Evolutionary conservation across 2,113 vertebrate genomes (phyloP), one percentile per base, ranked within the genome.

Genomic region (Hippocampus comes): DNA sequence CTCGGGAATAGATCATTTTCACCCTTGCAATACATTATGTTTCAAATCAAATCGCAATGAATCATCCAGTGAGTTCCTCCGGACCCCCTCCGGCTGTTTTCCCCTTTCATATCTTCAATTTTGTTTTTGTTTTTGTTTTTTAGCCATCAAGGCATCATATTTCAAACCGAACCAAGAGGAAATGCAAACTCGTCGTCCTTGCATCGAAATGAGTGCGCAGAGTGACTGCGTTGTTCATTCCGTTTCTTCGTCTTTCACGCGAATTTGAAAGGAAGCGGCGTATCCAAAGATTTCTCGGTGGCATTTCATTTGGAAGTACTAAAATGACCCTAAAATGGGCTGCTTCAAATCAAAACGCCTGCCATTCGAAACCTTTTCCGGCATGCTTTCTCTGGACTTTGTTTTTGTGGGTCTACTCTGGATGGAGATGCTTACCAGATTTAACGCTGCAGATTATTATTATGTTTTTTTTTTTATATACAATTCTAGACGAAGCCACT

Each of bases 41-140:
- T 83, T 78, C 63, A 85, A 84, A 88, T 88, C 74, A 78, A 83
- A 83, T 88, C 68, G 81, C 42, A 82, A 73, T 70, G 73, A 83
- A 81, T 84, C 63, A 72, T 48, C 17, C 57, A 42, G 21, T 75
- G 77, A 65, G 46, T 46, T 48, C n/a, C 63, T n/a, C 20, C 10
- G 34, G 41, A 11, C n/a, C n/a, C 68, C 80, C 30, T 51, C 48
- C 46, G 68, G 67, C 73, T 79, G 56, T 77, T 80, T 73, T 76
- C 67, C 49, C 23, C 68, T 84, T 78, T 72, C 65, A 76, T 77
- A 76, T 63, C 27, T 74, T 42, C 43, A 9, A 11, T 72, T 73
- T 68, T 70, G 20, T 77, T 48, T 9, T 12, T 43, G 12, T 49
- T 18, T 49, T 49, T 7, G 17, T 23, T 56, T 59, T 57, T 23